These are phyloP conservation scores for Drosophila kanekoi DNA, from an alignment of 2,888 invertebrate genomes.

Conservation along the genomic window DNA sequence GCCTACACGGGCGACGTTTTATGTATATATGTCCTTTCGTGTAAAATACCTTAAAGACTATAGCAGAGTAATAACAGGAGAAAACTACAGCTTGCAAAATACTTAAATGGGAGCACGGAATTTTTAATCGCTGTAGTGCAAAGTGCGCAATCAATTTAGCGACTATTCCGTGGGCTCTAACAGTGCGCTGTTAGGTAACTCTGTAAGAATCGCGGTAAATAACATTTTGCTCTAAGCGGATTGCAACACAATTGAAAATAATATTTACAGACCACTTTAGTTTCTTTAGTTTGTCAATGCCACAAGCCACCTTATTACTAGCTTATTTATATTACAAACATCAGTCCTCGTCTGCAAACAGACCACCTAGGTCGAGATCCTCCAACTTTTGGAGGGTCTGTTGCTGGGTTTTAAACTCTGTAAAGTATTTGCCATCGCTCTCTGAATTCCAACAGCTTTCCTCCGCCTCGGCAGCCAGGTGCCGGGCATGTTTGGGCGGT, in stretches of 20 bases:
- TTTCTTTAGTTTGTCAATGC: too few species aligned
- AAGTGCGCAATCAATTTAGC: neutral
- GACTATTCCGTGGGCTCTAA: too few species aligned
- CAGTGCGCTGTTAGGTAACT: neutral
- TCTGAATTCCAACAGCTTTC: constrained; percentile 53
- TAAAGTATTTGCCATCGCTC: constrained; percentile 79
- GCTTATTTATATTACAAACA: neutral
- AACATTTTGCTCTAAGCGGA: too few species aligned
- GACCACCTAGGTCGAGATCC: constrained; percentile 65
- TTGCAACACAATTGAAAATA: too few species aligned
- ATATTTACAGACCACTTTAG: too few species aligned
- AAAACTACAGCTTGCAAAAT: rapidly evolving
- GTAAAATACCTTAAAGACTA: too few species aligned
- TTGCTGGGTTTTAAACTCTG: constrained; percentile 65
- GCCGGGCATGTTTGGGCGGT: constrained; percentile 50
- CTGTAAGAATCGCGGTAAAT: neutral
- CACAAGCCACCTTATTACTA: constrained; percentile 5
- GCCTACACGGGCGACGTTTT: neutral
- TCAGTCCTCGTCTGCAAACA: constrained; percentile 68
- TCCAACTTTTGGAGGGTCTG: constrained; percentile 34
- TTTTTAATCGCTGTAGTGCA: neutral
- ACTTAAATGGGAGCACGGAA: neutral
- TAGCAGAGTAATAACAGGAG: neutral
- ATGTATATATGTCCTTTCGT: neutral
- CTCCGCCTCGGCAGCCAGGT: constrained; percentile 31